Percentiles rank a stretch among this genome's conserved stretches.
These are phyloP conservation scores for Melanostoma scalare DNA, from an alignment of 2,888 invertebrate species.

Conservation along the genomic window DNA sequence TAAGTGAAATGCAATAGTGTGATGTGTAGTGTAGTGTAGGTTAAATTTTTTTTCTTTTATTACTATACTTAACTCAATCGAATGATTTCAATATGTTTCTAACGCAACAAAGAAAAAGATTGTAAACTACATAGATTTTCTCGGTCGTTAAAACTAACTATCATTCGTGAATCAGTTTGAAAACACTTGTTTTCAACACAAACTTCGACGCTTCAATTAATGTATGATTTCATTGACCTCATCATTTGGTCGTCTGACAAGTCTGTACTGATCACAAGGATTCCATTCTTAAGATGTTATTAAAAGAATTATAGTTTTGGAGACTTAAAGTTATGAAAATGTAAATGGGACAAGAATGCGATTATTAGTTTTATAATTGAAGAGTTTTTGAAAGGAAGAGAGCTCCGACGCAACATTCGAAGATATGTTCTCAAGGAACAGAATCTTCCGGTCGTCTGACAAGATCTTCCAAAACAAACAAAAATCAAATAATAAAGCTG, in stretches of 20 bases:
- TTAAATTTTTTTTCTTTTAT: neutral
- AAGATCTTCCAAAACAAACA: neutral
- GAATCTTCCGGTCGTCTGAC: slow-evolving; percentile 9
- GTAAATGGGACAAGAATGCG: neutral
- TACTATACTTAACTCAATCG: no score
- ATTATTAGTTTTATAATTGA: no score
- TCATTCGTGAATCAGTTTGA: neutral
- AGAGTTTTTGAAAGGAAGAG: neutral
- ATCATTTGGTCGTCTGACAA: no score
- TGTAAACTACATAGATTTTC: neutral
- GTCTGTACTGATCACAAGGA: neutral
- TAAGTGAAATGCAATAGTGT: neutral
- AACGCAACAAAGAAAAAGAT: neutral
- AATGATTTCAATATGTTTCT: no score
- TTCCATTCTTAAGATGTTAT: neutral
- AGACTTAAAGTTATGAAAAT: neutral
- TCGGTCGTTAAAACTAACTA: neutral
- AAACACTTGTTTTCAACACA: neutral
- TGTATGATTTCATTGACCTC: neutral
- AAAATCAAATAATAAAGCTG: neutral
- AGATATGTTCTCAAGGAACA: neutral
- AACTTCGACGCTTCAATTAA: neutral
- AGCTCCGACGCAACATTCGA: neutral
- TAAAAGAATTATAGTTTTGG: neutral
- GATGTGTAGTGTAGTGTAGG: neutral